phyloP scores from a whole-genome alignment of 2,888 invertebrate species.

The Ischnura elegans region DNA sequence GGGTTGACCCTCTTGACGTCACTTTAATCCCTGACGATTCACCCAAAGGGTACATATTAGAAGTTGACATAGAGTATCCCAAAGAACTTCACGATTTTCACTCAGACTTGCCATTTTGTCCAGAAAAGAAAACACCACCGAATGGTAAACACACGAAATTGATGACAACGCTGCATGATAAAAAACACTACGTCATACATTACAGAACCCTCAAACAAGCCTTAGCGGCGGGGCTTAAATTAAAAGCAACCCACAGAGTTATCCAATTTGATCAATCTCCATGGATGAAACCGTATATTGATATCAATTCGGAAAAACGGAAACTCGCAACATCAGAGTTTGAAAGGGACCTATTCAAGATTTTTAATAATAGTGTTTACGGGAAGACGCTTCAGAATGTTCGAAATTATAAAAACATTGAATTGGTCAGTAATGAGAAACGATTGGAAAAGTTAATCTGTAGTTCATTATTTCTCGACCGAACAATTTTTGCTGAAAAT shows the following conservation, averaged over 20 bases:
- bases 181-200: no score
- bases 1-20: no score
- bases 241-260: no score
- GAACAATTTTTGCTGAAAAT: constrained; percentile 73
- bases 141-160: no score
- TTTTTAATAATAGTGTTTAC: constrained; percentile 76
- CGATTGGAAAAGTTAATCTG: constrained; percentile 72
- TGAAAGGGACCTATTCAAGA: constrained; percentile 76
- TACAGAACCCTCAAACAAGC: no score
- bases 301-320: no score
- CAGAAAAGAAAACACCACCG: no score
- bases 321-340: constrained; percentile 74
- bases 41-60: not conserved
- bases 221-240: no score
- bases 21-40: not conserved
- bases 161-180: no score
- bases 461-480: constrained; percentile 75
- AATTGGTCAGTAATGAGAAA: constrained; percentile 69
- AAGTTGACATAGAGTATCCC: not conserved
- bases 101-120: not conserved
- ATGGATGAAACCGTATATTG: no score
- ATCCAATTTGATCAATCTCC: no score
- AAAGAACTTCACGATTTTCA: not conserved
- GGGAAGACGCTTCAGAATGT: constrained; percentile 77
- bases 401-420: no score